These are phyloP conservation scores for Reticulitermes speratus DNA, from an alignment of 1,140 invertebrate species.

Conservation along the genomic window DNA sequence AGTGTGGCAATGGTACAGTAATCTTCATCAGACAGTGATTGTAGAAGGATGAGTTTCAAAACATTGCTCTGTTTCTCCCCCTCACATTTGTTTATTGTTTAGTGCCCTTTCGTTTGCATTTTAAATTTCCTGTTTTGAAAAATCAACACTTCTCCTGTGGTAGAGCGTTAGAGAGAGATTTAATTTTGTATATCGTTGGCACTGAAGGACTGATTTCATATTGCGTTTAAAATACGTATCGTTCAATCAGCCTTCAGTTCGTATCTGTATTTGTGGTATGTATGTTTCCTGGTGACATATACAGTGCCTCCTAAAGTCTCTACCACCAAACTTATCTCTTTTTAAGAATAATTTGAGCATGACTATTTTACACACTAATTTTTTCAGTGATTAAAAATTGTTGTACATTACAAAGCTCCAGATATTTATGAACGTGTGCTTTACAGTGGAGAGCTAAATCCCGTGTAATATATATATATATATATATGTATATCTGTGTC, in stretches of 20 bases:
- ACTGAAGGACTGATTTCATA: neutral
- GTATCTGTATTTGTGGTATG: neutral
- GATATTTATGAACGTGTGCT: neutral
- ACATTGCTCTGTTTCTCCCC: too few species aligned
- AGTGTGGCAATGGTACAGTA: too few species aligned
- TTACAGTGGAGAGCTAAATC: neutral
- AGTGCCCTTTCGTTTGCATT: neutral
- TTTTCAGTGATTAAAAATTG: neutral
- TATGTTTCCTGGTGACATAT: neutral
- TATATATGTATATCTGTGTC: neutral
- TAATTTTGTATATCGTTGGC: neutral
- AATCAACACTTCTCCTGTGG: neutral
- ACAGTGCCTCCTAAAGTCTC: neutral
- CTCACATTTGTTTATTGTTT: neutral
- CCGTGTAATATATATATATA: constrained; percentile 6
- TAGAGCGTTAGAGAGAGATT: neutral
- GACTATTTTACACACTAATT: neutral
- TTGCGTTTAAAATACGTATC: neutral
- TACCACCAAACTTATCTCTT: neutral
- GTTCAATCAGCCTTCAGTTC: neutral
- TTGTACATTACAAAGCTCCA: neutral
- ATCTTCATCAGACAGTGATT: too few species aligned
- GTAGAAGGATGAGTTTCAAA: too few species aligned
- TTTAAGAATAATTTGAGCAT: neutral
- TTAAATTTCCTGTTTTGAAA: neutral